These are phyloP conservation scores for Cepphus grylle DNA, from an alignment of 2,113 vertebrate species.

Conservation along the genomic window DNA sequence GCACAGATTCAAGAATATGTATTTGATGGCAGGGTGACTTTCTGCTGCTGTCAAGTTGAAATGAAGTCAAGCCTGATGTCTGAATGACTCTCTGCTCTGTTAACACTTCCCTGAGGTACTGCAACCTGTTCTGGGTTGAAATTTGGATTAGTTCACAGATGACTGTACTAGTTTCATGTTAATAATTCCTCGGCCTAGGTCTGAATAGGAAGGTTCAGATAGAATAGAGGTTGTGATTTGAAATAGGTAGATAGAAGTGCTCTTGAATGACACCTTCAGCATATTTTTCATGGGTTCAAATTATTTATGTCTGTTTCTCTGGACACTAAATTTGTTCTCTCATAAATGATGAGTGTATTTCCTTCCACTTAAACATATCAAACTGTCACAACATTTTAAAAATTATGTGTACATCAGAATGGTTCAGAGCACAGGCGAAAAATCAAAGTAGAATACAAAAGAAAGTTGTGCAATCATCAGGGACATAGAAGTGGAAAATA, in stretches of 20 bases:
- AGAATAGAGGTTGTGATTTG: not conserved
- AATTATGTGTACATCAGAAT: not conserved
- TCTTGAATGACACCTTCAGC: not conserved
- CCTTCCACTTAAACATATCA: not conserved
- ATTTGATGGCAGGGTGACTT: not conserved
- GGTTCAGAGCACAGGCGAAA: not conserved
- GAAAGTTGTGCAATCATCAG: not conserved
- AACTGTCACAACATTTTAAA: not conserved
- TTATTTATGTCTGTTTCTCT: not conserved
- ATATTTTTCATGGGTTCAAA: not conserved
- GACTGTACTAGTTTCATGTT: not conserved
- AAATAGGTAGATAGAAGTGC: not conserved
- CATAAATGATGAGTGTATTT: not conserved
- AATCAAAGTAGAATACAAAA: not conserved
- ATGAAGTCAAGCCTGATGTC: not conserved
- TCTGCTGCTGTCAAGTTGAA: not conserved
- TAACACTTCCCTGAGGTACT: constrained; percentile 9
- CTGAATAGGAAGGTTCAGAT: not conserved
- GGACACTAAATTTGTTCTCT: not conserved
- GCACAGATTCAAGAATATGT: not conserved
- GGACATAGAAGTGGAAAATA: not conserved
- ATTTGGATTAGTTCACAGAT: not conserved
- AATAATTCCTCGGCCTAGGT: not conserved
- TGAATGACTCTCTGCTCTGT: not conserved
- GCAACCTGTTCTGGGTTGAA: not conserved